These are phyloP conservation scores for Gambusia yucatana DNA, from an alignment of 2,797 vertebrate genomes.

Conservation along the genomic window DNA sequence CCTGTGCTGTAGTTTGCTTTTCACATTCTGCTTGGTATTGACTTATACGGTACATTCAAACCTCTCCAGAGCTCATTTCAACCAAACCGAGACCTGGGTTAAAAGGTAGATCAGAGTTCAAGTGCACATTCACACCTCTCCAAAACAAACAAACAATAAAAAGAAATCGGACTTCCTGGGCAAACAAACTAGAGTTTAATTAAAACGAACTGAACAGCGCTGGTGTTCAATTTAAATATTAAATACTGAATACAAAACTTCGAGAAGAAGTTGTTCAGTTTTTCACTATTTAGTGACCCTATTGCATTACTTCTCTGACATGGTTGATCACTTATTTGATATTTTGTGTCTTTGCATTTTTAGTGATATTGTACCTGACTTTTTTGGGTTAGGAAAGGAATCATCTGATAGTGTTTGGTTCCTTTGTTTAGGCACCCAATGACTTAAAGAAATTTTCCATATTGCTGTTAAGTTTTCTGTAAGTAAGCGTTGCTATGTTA, in stretches of 20 bases:
- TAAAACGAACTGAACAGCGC: too few species aligned
- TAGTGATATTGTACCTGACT: neutral
- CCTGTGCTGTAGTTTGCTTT: too few species aligned
- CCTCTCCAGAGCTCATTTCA: too few species aligned
- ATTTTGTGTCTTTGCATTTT: neutral
- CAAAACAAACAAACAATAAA: too few species aligned
- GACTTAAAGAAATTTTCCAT: neutral
- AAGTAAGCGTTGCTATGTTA: neutral
- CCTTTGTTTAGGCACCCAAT: neutral
- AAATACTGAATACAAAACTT: neutral
- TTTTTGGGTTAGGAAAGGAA: neutral
- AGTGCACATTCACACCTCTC: too few species aligned
- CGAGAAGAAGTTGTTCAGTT: neutral
- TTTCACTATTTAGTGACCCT: neutral
- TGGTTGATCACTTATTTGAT: neutral
- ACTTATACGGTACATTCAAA: too few species aligned
- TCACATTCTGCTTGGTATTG: too few species aligned
- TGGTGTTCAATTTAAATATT: too few species aligned
- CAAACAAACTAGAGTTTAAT: too few species aligned
- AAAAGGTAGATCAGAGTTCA: too few species aligned
- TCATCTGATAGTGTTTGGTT: neutral
- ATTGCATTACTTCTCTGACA: neutral
- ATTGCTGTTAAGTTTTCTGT: neutral
- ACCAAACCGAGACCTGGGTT: too few species aligned
- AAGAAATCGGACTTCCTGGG: too few species aligned